A percentile compares a stretch with the other conserved stretches of the same genome.
phyloP scores from a whole-genome alignment of 2,888 invertebrate genomes.

The Chymomyza procnemis region DNA sequence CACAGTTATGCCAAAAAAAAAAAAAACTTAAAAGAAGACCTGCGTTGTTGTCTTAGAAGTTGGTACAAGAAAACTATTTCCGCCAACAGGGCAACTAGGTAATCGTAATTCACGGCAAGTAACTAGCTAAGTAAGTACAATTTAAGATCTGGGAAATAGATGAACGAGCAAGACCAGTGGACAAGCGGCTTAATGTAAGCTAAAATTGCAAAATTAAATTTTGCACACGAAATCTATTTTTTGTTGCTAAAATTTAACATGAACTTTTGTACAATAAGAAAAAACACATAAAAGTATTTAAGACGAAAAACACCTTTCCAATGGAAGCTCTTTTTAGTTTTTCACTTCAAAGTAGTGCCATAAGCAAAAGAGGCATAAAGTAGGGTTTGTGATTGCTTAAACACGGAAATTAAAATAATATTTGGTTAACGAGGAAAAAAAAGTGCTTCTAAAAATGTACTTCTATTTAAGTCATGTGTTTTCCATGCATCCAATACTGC shows the following conservation, averaged over 20 bases:
- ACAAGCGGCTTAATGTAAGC: slow-evolving; percentile 30
- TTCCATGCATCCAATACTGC: too few relatives aligned
- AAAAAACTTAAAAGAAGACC: slow-evolving; percentile 40
- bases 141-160: slow-evolving; percentile 47
- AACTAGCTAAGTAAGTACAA: slow-evolving; percentile 28
- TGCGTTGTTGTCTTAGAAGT: slow-evolving; percentile 3
- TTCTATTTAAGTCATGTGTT: too few relatives aligned
- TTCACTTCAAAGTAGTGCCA: background rate
- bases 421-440: too few relatives aligned
- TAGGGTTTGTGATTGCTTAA: too few relatives aligned
- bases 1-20: slow-evolving; percentile 57
- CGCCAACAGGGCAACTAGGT: slow-evolving; percentile 36
- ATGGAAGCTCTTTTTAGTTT: background rate
- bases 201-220: slow-evolving; percentile 19
- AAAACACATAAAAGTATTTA: slow-evolving; percentile 26
- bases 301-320: background rate
- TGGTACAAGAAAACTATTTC: slow-evolving; percentile 50
- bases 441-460: too few relatives aligned
- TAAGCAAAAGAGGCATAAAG: too few relatives aligned
- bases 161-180: slow-evolving; percentile 25
- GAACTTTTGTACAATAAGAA: slow-evolving; percentile 41
- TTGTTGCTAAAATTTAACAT: slow-evolving; percentile 50
- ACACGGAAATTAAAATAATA: too few relatives aligned
- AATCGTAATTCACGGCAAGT: slow-evolving; percentile 35
- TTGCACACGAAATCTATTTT: slow-evolving; percentile 46